Percentiles rank a stretch among this genome's conserved stretches.
phyloP scores from a whole-genome alignment of 1,140 invertebrate species.

The Acromyrmex heyeri region DNA sequence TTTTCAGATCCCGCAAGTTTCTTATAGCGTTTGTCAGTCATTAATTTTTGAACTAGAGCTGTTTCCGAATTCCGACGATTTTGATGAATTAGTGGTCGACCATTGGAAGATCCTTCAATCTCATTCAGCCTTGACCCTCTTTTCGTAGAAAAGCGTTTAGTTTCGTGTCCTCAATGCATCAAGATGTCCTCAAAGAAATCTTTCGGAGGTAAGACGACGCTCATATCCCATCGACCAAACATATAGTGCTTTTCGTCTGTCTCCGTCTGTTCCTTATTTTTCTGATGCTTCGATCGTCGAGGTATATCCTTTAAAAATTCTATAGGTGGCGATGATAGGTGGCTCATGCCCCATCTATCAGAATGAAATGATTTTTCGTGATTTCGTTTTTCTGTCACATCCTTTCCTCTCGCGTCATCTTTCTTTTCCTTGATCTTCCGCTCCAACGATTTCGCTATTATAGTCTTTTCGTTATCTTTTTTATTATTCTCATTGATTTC shows the following conservation, averaged over 20 bases:
- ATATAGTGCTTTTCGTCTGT: background rate
- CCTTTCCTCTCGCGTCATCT: background rate
- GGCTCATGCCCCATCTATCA: constrained; percentile 60
- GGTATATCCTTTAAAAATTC: constrained; percentile 59
- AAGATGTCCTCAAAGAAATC: background rate
- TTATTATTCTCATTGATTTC: background rate
- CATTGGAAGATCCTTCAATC: background rate
- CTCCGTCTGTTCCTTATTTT: constrained; percentile 10
- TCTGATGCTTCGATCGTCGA: background rate
- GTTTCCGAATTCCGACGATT: background rate
- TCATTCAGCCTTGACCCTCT: background rate
- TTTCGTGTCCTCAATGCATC: background rate
- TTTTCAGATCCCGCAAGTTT: background rate
- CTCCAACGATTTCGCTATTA: background rate
- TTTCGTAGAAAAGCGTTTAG: background rate
- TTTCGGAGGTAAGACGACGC: background rate
- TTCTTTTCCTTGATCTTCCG: background rate
- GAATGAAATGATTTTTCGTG: constrained; percentile 40
- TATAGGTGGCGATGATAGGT: constrained; percentile 29
- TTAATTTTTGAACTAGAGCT: background rate
- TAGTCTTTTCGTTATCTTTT: background rate
- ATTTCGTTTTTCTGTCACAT: constrained; percentile 14
- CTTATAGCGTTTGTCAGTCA: background rate
- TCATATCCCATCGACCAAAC: constrained; percentile 28
- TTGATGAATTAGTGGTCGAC: background rate